phyloP scores from a whole-genome alignment of 2,797 vertebrate genomes.

The Bufotes viridis region DNA sequence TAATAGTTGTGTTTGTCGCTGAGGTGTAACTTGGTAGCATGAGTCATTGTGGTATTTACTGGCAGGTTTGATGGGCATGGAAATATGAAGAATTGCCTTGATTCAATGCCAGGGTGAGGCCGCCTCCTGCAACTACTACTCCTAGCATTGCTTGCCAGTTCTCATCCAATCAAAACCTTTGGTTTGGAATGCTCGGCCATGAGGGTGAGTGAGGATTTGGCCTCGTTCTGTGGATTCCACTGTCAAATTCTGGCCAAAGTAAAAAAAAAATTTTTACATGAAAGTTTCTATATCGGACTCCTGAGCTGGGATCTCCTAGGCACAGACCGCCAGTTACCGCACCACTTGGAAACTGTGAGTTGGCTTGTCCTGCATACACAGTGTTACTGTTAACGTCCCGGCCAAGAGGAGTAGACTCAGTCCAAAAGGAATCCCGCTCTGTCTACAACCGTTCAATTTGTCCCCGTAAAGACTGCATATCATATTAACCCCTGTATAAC shows the following conservation, averaged over 20 bases:
- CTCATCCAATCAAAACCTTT: neutral
- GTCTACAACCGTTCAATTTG: slow-evolving; percentile 14
- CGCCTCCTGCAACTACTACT: slow-evolving; percentile 3
- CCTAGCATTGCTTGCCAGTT: neutral
- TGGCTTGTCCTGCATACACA: slow-evolving; percentile 45
- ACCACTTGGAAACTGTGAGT: slow-evolving; percentile 45
- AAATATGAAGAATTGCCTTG: slow-evolving; percentile 29
- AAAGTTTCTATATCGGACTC: neutral
- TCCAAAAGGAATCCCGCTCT: slow-evolving; percentile 54
- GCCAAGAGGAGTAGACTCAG: slow-evolving; percentile 43
- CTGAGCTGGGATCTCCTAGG: slow-evolving; percentile 6
- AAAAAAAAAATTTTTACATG: neutral
- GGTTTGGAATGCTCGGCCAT: neutral
- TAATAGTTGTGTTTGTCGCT: slow-evolving; percentile 24
- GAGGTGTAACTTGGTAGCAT: slow-evolving; percentile 28
- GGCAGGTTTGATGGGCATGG: slow-evolving; percentile 19
- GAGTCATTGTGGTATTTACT: slow-evolving; percentile 39
- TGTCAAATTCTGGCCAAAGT: neutral
- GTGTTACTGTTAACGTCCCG: slow-evolving; percentile 28
- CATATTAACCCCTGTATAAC: slow-evolving; percentile 18
- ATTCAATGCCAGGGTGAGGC: slow-evolving; percentile 14
- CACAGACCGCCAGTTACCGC: slow-evolving; percentile 42
- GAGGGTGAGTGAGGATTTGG: neutral
- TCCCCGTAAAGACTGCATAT: neutral
- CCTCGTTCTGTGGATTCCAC: neutral